Percentiles rank a stretch among this genome's conserved stretches.
Evolutionary conservation across 2,113 vertebrate species (phyloP).

Genomic region (Bombycilla garrulus): DNA sequence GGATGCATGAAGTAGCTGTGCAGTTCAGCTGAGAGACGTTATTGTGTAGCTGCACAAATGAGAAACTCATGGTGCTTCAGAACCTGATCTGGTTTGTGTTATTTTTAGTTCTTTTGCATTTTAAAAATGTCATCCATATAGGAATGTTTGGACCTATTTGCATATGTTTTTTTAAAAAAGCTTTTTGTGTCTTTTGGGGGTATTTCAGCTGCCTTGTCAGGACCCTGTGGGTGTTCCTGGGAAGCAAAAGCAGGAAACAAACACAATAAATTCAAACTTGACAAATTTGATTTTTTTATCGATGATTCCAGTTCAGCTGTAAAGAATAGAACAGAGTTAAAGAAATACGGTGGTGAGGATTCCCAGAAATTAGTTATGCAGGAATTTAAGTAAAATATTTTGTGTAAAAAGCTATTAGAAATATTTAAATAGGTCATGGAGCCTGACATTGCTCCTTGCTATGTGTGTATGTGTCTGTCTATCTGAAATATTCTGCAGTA

Average conservation of each 20-base stretch:
- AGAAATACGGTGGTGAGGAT: neutral
- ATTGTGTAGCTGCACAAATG: neutral
- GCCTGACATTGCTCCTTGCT: neutral
- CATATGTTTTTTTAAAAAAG: neutral
- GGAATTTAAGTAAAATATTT: neutral
- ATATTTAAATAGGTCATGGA: neutral
- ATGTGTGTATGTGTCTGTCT: neutral
- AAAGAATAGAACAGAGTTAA: neutral
- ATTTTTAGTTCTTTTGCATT: slow-evolving; percentile 30
- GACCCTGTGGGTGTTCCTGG: neutral
- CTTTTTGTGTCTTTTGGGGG: neutral
- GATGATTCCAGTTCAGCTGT: neutral
- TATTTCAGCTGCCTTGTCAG: neutral
- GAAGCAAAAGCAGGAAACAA: neutral
- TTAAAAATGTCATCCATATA: slow-evolving; percentile 11
- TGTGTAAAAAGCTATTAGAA: neutral
- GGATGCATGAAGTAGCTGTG: neutral
- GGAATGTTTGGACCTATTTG: slow-evolving; percentile 28
- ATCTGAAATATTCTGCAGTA: neutral
- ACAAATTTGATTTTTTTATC: neutral
- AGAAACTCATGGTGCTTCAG: neutral
- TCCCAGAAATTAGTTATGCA: neutral
- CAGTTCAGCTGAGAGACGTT: neutral
- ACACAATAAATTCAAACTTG: neutral
- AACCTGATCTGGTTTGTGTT: slow-evolving; percentile 37